Conservation (phyloP, 2,888 invertebrate species). For the Antheraea yamamai region DNA sequence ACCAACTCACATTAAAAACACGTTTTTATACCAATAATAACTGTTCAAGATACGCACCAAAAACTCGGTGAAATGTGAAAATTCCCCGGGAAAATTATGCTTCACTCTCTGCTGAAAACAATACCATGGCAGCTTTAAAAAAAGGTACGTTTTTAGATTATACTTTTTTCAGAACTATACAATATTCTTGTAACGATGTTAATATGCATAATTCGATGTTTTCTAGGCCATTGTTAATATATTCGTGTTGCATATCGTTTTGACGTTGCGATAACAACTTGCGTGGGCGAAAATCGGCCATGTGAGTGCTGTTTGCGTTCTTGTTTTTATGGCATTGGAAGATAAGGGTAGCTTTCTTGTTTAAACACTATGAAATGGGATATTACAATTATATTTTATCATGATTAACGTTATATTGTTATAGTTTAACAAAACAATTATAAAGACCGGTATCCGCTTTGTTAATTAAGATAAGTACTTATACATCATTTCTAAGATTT, state of each 20-base stretch:
- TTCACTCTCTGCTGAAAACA: conserved; percentile 50
- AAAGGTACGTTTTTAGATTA: conserved; percentile 57
- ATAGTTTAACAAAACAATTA: background rate
- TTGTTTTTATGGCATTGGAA: conserved; percentile 56
- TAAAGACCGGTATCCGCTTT: background rate
- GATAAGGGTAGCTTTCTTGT: conserved; percentile 50
- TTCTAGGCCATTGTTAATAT: conserved; percentile 46
- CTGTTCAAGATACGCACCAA: conserved; percentile 34
- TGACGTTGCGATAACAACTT: conserved; percentile 60
- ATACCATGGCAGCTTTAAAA: conserved; percentile 73
- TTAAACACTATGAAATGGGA: conserved; percentile 11
- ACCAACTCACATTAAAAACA: conserved; percentile 68
- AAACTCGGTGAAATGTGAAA: conserved; percentile 55
- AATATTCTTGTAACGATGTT: conserved; percentile 26
- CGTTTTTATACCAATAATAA: conserved; percentile 52
- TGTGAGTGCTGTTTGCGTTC: conserved; percentile 65
- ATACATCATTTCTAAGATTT: background rate
- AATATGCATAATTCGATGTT: conserved; percentile 42
- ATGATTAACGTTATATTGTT: conserved; percentile 6
- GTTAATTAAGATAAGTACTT: background rate
- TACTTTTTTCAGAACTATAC: conserved; percentile 12
- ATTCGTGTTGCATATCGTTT: conserved; percentile 46
- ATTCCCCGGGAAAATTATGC: conserved; percentile 61
- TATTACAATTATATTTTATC: conserved; percentile 23
- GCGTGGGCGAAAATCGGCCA: conserved; percentile 69